These are phyloP conservation scores for Lota lota DNA, from an alignment of 2,113 vertebrate species.

Conservation along the genomic window DNA sequence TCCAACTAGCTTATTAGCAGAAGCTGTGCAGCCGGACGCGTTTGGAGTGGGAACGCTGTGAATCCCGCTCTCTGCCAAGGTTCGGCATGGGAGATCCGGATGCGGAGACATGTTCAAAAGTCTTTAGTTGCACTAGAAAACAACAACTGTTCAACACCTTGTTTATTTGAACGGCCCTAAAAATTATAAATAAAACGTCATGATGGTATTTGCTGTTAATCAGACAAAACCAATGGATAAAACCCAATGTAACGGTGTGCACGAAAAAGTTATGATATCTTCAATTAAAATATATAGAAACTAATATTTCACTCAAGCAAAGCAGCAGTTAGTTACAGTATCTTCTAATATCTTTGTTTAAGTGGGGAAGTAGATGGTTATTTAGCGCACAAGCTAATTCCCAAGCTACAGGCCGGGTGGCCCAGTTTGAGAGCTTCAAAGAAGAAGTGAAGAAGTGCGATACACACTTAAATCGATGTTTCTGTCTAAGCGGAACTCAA, in stretches of 20 bases:
- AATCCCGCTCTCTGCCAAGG: constrained; percentile 5
- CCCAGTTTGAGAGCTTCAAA: constrained; percentile 74
- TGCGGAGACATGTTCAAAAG: too few relatives aligned
- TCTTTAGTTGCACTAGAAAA: too few relatives aligned
- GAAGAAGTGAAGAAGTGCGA: constrained; percentile 42
- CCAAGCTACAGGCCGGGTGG: constrained; percentile 61
- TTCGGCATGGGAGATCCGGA: background rate
- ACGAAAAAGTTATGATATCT: too few relatives aligned
- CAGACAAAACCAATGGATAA: too few relatives aligned
- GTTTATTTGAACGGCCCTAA: too few relatives aligned
- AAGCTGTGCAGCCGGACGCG: constrained; percentile 37
- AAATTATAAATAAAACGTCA: too few relatives aligned
- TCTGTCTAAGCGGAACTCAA: constrained; percentile 36
- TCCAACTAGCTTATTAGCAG: constrained; percentile 42
- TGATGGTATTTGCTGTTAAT: too few relatives aligned
- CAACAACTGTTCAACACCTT: too few relatives aligned
- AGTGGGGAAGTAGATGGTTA: constrained; percentile 44
- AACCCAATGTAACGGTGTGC: too few relatives aligned
- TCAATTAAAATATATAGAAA: too few relatives aligned
- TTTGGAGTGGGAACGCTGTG: constrained; percentile 35
- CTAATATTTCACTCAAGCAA: too few relatives aligned
- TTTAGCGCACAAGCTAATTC: constrained; percentile 59
- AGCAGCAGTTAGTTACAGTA: too few relatives aligned
- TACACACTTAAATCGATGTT: constrained; percentile 43
- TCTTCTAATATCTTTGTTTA: constrained; percentile 8